Evolutionary conservation across 2,113 vertebrate genomes (phyloP).

Genomic region (Elanus axillaris): DNA sequence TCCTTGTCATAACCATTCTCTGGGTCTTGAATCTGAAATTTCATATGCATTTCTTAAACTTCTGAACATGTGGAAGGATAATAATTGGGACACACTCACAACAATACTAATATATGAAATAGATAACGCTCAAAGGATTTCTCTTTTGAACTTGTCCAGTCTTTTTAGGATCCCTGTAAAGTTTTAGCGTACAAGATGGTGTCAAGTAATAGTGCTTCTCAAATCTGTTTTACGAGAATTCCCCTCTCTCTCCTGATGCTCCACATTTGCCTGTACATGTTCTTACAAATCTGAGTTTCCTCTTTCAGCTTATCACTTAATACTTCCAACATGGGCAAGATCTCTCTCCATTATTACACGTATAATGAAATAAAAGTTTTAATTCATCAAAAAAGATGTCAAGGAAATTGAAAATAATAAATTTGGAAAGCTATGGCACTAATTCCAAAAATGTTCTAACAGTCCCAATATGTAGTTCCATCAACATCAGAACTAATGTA

Average conservation of each 20-base stretch:
- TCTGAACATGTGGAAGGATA: not conserved
- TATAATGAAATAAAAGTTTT: not conserved
- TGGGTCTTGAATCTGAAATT: not conserved
- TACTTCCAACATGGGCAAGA: not conserved
- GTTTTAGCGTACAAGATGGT: not conserved
- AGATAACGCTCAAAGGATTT: not conserved
- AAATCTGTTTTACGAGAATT: not conserved
- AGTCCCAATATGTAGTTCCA: not conserved
- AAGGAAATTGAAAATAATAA: not conserved
- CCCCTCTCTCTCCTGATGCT: not conserved
- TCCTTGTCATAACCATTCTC: not conserved
- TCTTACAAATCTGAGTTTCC: not conserved
- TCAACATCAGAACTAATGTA: not conserved
- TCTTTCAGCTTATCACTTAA: not conserved
- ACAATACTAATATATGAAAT: not conserved
- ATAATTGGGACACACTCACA: not conserved
- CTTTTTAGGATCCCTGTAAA: not conserved
- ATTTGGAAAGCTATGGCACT: not conserved
- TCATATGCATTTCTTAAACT: not conserved
- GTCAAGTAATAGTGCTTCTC: not conserved
- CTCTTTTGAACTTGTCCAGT: not conserved
- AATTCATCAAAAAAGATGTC: not conserved
- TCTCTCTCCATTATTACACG: not conserved
- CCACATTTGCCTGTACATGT: not conserved
- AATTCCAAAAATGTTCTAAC: not conserved